Evolutionary conservation across 2,888 invertebrate genomes (phyloP).

Genomic region (Apoderus coryli): DNA sequence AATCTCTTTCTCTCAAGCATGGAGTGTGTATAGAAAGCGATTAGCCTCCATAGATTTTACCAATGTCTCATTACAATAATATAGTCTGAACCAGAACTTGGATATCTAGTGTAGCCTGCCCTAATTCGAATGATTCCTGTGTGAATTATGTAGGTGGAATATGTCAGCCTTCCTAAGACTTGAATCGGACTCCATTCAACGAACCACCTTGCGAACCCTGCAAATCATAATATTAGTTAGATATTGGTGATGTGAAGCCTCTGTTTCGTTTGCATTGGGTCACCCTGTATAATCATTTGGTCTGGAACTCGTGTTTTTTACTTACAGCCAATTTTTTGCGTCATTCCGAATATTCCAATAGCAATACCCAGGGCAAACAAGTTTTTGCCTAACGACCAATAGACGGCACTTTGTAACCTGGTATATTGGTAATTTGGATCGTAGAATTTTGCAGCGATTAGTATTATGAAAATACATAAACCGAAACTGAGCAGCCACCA

Average conservation of each 20-base stretch:
- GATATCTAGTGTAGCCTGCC: slow-evolving; percentile 18
- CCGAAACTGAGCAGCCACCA: slow-evolving; percentile 24
- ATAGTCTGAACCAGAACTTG: slow-evolving; percentile 18
- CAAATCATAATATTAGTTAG: too few relatives aligned
- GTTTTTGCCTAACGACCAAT: slow-evolving; percentile 30
- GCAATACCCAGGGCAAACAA: slow-evolving; percentile 29
- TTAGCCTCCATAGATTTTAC: too few relatives aligned
- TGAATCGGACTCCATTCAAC: slow-evolving; percentile 20
- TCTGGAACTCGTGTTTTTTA: too few relatives aligned
- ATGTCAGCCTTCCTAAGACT: slow-evolving; percentile 23
- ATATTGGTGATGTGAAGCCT: too few relatives aligned
- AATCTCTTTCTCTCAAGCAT: too few relatives aligned
- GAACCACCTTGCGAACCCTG: slow-evolving; percentile 21
- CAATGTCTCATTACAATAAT: slow-evolving; percentile 20
- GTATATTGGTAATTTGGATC: slow-evolving; percentile 25
- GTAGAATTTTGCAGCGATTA: slow-evolving; percentile 23
- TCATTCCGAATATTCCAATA: slow-evolving; percentile 20
- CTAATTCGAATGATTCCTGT: slow-evolving; percentile 17
- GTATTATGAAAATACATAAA: slow-evolving; percentile 19
- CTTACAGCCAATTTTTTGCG: slow-evolving; percentile 22
- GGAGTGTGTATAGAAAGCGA: too few relatives aligned
- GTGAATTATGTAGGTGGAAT: slow-evolving; percentile 24
- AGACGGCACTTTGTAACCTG: slow-evolving; percentile 30
- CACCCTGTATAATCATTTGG: too few relatives aligned
- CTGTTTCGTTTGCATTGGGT: too few relatives aligned